Conservation (phyloP, 2,113 vertebrate genomes). For the Paradoxurus hermaphroditus region DNA sequence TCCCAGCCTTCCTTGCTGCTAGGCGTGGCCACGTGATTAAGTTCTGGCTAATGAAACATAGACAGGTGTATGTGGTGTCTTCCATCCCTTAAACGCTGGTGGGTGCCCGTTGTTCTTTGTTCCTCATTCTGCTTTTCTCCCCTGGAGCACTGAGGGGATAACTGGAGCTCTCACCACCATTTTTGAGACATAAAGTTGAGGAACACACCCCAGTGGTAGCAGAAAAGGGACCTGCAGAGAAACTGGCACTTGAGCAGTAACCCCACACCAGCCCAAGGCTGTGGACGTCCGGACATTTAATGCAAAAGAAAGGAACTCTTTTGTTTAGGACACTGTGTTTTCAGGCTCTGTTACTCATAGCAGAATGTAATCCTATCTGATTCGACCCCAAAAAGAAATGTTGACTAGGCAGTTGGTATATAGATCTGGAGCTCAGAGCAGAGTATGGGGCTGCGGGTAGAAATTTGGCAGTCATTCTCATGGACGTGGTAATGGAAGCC, state of each 20-base stretch:
- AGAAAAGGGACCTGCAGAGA: not conserved
- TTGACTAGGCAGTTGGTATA: slow-evolving; percentile 19
- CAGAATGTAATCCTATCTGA: slow-evolving; percentile 14
- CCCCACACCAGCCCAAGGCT: not conserved
- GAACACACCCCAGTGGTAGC: no score
- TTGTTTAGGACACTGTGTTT: not conserved
- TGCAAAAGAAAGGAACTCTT: not conserved
- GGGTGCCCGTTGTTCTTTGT: not conserved
- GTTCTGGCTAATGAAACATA: not conserved
- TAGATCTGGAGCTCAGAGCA: not conserved
- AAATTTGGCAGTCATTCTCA: not conserved
- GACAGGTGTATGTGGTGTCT: not conserved
- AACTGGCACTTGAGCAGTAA: not conserved
- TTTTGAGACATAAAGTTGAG: not conserved
- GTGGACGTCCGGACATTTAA: not conserved
- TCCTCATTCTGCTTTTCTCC: not conserved
- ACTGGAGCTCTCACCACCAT: not conserved
- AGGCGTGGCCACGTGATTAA: not conserved
- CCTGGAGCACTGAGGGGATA: not conserved
- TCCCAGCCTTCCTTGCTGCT: not conserved
- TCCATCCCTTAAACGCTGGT: not conserved
- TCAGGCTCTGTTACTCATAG: not conserved
- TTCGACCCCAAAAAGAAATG: not conserved
- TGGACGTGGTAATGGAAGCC: slow-evolving; percentile 20
- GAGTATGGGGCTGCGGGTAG: slow-evolving; percentile 25